Evolutionary conservation across 2,888 invertebrate species (phyloP), one percentile per base, ranked within the genome.

Genomic region (Drosophila antonietae): DNA sequence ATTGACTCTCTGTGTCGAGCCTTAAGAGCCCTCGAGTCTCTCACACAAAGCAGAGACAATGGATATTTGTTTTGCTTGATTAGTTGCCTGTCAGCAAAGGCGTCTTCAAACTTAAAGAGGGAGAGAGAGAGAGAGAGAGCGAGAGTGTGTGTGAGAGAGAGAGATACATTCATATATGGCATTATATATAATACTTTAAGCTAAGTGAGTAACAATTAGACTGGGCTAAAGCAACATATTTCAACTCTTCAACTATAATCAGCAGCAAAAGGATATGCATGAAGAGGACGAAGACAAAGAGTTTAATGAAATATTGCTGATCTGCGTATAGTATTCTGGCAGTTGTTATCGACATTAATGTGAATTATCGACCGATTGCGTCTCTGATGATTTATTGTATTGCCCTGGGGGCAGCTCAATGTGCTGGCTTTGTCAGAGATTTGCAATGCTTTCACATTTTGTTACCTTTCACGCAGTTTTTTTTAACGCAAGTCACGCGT

Each of bases 401-500:
- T 14, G 39, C n/a, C 41, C 18, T 18, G 0, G 39, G 31, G 49
- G 18, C 18, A 18, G 18, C 31, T 51, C 18, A 0, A 18, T 12
- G 10, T n/a, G 31, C 55, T 28, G 23, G n/a, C 8, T 28, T 10
- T 51, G 46, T 0, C 58, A 39, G 49, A n/a, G 10, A 51, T 59
- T 58, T 49, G 20, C 39, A 15, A 10, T 41, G 66, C 20, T 66
- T 58, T 53, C 20, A 15, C n/a, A 53, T 69, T 56, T 68, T 66
- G 61, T 39, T 69, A 70, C 68, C 68, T 73, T 80, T 85, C 73
- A 77, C 68, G 71, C 88, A 62, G 73, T 67, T 79, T 85, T 85
- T 20, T 20, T 20, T 20, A 77, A 80, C 77, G 76, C 77, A 79
- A 88, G 77, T 89, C 80, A 88, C 80, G 83, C 80, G 86, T 85